These are phyloP conservation scores for Euzetes globulus DNA, from an alignment of 2,888 invertebrate genomes.

Conservation along the genomic window DNA sequence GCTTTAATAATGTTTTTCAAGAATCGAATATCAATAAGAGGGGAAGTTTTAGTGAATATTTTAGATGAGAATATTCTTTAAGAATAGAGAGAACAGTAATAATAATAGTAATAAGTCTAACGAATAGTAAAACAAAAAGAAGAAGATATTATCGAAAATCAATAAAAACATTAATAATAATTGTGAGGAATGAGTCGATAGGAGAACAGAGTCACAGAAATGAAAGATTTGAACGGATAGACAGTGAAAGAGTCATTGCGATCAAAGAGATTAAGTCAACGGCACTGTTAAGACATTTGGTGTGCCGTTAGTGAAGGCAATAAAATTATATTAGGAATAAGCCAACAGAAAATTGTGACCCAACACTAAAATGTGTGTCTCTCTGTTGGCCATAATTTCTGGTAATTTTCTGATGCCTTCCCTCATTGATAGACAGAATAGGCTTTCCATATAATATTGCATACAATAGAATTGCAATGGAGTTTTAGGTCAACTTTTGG, in stretches of 20 bases:
- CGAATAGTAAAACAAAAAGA: not conserved
- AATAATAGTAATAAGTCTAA: not conserved
- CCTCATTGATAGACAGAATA: not conserved
- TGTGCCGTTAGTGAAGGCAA: not conserved
- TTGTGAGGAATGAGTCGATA: not conserved
- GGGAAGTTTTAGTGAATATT: not conserved
- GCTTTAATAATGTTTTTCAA: no score
- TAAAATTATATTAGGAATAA: constrained; percentile 7
- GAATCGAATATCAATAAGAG: not conserved
- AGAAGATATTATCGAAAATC: constrained; percentile 5
- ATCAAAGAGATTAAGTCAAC: constrained; percentile 21
- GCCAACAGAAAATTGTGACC: not conserved
- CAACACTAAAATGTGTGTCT: not conserved
- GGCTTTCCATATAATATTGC: not conserved
- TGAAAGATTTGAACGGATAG: not conserved
- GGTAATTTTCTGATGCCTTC: not conserved
- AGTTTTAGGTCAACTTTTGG: not conserved
- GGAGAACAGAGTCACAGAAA: not conserved
- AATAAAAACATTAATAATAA: constrained; percentile 6
- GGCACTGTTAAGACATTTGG: not conserved
- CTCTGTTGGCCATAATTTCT: not conserved
- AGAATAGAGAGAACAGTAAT: not conserved
- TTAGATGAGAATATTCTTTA: not conserved
- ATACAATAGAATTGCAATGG: not conserved
- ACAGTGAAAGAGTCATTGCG: not conserved